phyloP scores from a whole-genome alignment of 2,113 vertebrate species.

The Nyctibius bracteatus region DNA sequence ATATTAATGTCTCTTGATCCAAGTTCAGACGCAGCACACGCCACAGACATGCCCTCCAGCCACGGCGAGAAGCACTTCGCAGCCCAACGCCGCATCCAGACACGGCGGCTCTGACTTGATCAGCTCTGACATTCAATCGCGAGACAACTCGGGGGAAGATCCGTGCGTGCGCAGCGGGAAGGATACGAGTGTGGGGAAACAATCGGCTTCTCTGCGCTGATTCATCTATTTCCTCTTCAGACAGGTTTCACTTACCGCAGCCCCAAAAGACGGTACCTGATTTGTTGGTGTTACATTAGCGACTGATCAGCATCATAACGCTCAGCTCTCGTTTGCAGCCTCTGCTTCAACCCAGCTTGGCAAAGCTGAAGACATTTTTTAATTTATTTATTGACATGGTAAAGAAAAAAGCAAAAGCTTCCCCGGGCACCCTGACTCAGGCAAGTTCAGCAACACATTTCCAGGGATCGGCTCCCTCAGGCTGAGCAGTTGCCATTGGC shows the following conservation, averaged over 20 bases:
- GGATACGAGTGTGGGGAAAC: not conserved
- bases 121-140: accelerated
- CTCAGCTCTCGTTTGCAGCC: not conserved
- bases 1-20: accelerated
- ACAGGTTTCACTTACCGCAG: not conserved
- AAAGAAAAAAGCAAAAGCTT: not conserved
- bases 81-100: not conserved
- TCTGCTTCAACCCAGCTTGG: not conserved
- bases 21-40: not conserved
- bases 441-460: accelerated
- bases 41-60: not conserved
- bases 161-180: not conserved
- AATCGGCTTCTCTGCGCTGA: not conserved
- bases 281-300: not conserved
- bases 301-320: not conserved
- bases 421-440: not conserved
- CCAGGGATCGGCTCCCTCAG: accelerated
- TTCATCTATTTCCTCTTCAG: not conserved
- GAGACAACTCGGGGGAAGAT: not conserved
- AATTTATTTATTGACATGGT: not conserved
- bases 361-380: not conserved
- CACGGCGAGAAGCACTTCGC: not conserved
- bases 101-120: accelerated
- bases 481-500: not conserved
- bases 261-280: not conserved